phyloP scores from a whole-genome alignment of 2,888 invertebrate genomes.

The Ichneumon xanthorius region DNA sequence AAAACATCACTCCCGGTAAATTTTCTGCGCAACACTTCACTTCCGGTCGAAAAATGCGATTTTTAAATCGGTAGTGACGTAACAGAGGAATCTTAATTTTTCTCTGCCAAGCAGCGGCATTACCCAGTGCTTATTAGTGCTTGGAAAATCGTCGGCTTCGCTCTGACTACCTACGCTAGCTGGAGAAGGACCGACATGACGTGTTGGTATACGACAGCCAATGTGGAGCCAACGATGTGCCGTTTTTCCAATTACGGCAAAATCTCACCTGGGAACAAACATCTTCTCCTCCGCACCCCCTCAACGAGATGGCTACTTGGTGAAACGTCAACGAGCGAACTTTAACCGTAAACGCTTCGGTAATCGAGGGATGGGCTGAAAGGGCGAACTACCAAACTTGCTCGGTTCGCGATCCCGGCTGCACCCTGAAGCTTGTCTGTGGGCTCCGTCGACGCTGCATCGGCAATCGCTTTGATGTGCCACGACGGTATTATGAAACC shows the following conservation, averaged over 20 bases:
- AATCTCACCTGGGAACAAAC: not conserved
- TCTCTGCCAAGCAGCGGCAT: too few species aligned
- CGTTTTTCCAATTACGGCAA: not conserved
- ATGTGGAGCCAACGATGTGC: too few species aligned
- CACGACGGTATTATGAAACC: conserved; percentile 68
- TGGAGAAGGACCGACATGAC: too few species aligned
- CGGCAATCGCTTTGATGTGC: conserved; percentile 43
- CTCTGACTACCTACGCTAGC: too few species aligned
- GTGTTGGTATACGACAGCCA: too few species aligned
- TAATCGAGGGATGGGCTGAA: conserved; percentile 15
- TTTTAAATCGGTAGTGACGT: too few species aligned
- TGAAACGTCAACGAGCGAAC: conserved; percentile 76
- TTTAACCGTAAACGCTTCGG: conserved; percentile 71
- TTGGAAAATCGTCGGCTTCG: too few species aligned
- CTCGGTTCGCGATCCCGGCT: conserved; percentile 59
- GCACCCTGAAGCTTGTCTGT: conserved; percentile 20
- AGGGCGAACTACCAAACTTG: conserved; percentile 66
- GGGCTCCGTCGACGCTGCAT: conserved; percentile 19
- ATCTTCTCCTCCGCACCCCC: not conserved
- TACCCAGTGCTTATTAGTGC: too few species aligned
- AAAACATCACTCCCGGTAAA: too few species aligned
- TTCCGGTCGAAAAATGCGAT: too few species aligned
- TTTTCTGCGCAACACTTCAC: too few species aligned
- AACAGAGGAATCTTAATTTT: too few species aligned
- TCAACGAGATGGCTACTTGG: conserved; percentile 56